These are phyloP conservation scores for Etheostoma perlongum DNA, from an alignment of 2,797 vertebrate genomes.

Conservation along the genomic window DNA sequence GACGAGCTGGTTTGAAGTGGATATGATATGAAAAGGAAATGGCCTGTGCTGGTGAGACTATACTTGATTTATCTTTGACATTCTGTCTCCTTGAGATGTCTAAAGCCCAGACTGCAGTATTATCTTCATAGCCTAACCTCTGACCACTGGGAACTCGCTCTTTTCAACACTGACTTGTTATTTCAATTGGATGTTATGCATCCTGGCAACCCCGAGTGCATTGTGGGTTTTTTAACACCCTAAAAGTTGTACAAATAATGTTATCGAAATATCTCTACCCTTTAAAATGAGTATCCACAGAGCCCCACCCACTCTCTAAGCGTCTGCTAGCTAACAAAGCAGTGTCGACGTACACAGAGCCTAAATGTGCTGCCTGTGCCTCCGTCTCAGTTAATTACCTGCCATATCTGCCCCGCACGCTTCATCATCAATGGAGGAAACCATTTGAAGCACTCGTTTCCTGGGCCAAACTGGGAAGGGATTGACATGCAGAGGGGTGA, in stretches of 20 bases:
- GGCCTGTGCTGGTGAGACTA: constrained; percentile 5
- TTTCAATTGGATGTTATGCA: neutral
- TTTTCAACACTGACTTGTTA: neutral
- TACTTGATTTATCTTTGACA: constrained; percentile 14
- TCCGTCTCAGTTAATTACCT: constrained; percentile 61
- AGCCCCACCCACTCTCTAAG: neutral
- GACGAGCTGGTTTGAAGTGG: constrained; percentile 18
- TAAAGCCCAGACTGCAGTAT: constrained; percentile 13
- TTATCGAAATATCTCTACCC: constrained; percentile 6
- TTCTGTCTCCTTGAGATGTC: constrained; percentile 7
- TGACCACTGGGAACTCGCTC: neutral
- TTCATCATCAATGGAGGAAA: constrained; percentile 62
- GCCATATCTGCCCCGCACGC: constrained; percentile 33
- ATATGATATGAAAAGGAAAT: constrained; percentile 11
- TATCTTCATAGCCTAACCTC: neutral
- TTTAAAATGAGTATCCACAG: neutral
- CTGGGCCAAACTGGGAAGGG: constrained; percentile 37
- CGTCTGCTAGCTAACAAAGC: constrained; percentile 23
- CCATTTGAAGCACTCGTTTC: constrained; percentile 61
- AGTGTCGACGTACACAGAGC: neutral
- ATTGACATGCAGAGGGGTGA: constrained; percentile 50
- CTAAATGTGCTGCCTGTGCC: constrained; percentile 46
- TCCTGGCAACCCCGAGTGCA: neutral
- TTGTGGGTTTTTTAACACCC: constrained; percentile 4
- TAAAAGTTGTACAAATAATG: constrained; percentile 1